phyloP scores from a whole-genome alignment of 2,797 vertebrate species.

The Enteromius anoplus region DNA sequence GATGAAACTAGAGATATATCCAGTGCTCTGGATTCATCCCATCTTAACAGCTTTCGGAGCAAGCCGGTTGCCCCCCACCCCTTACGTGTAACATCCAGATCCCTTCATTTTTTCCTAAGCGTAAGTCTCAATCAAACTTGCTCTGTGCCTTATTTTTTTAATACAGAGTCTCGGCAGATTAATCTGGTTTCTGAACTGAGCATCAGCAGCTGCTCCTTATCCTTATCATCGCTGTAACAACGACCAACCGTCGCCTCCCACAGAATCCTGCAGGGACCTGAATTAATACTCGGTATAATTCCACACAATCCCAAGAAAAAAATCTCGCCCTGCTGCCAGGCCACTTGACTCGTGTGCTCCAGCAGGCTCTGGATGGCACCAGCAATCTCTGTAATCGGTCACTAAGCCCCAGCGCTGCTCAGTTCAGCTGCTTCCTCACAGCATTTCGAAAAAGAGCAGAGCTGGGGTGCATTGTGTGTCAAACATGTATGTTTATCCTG shows the following conservation, averaged over 20 bases:
- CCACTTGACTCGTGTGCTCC: constrained; percentile 47
- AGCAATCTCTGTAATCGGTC: constrained; percentile 47
- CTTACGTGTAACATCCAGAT: constrained; percentile 20
- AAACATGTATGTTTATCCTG: constrained; percentile 15
- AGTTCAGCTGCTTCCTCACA: constrained; percentile 31
- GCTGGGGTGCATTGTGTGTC: constrained; percentile 9
- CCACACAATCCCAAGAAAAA: constrained; percentile 55
- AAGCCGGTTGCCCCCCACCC: background rate
- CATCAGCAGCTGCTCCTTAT: constrained; percentile 55
- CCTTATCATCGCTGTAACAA: constrained; percentile 37
- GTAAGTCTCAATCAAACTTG: constrained; percentile 55
- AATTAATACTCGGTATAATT: constrained; percentile 60
- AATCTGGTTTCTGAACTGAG: constrained; percentile 54
- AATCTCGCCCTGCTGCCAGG: constrained; percentile 47
- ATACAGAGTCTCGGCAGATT: constrained; percentile 48
- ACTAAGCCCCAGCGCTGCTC: constrained; percentile 37
- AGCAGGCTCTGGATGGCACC: constrained; percentile 24
- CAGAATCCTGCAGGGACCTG: constrained; percentile 45
- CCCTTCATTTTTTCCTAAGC: constrained; percentile 33
- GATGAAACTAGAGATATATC: constrained; percentile 41
- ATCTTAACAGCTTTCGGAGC: constrained; percentile 10
- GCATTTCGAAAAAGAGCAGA: constrained; percentile 30
- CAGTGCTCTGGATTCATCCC: constrained; percentile 28
- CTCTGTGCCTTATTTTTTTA: constrained; percentile 52
- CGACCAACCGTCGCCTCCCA: constrained; percentile 4